These are phyloP conservation scores for Lasioglossum baleicum DNA, from an alignment of 1,140 invertebrate species.

Conservation along the genomic window DNA sequence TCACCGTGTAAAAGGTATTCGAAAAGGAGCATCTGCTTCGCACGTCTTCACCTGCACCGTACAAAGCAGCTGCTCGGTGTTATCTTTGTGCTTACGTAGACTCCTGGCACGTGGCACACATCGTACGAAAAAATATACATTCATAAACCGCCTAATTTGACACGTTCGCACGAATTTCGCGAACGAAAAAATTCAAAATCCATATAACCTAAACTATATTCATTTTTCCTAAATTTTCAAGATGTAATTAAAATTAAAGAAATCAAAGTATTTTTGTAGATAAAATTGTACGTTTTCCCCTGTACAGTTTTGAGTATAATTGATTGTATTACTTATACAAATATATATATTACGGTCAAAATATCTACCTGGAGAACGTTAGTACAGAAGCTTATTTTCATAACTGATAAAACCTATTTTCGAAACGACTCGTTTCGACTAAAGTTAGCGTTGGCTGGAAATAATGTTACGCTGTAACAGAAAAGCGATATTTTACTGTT, in stretches of 20 bases:
- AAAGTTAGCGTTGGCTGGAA: neutral
- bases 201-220: neutral
- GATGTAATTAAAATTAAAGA: neutral
- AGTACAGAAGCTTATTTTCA: neutral
- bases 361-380: neutral
- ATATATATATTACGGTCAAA: no score
- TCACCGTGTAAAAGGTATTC: conserved; percentile 43
- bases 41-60: conserved; percentile 54
- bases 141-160: conserved; percentile 31
- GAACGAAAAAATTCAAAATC: neutral
- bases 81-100: conserved; percentile 61
- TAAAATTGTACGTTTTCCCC: neutral
- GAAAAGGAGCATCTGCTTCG: conserved; percentile 56
- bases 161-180: conserved; percentile 26
- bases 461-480: neutral
- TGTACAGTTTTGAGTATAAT: neutral
- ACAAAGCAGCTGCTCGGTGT: conserved; percentile 51
- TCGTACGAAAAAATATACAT: conserved; percentile 51
- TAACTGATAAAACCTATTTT: neutral
- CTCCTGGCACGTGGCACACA: conserved; percentile 53
- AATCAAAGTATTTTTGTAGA: neutral
- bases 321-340: no score
- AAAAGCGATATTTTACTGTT: conserved; percentile 30
- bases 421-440: neutral
- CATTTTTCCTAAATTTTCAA: neutral